Base-by-base conservation (phyloP, 1,140 invertebrate species). In the Colletes latitarsis region DNA sequence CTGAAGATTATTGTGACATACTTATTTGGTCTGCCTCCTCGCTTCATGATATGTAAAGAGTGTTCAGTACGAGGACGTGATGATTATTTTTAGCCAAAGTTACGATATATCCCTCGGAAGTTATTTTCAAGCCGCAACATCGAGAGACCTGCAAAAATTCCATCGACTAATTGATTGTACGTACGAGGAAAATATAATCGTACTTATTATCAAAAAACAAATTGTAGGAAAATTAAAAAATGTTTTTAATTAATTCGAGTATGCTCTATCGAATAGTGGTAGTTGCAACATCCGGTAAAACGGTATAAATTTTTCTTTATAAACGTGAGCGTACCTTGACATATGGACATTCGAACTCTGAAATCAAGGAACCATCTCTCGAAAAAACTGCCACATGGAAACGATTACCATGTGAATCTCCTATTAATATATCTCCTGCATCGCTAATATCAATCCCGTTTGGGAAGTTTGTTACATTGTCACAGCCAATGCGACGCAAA, bases 51-150 rank as follows among this genome's bases (percentile, higher is more conserved):
- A 98, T 98, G 94, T 98, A 98, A 88, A 98, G 95, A 60, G 98
- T 99, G 94, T 99, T 98, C 89, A 99, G 95, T 88, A 99, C 97
- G 91, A 99, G 95, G 87, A 99, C 98, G 94, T 99, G 98, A 94
- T 99, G 98, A 95, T 99, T 99, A 95, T 99, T 99, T 94, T 99
- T 99, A 89, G 98, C 98, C 92, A 99, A 94, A 71, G 98, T 99
- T 84, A 99, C 98, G 82, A 99, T 96, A 94, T 98, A 98, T 73
- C 98, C 98, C 94, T 99, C 98, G 6, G 97, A 97, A 62, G 98
- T 99, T 86, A 99, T 98, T 94, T 99, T 99, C 88, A 99, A 94
- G 66, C 98, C 98, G 92, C 98, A 99, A 94, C 98, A 99, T 89
- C 98, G 96, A 82, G 98, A 99, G 62, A 99, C 98, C 96, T 99